Conservation (phyloP, 2,113 vertebrate species). For the Rhabdornis inornatus region DNA sequence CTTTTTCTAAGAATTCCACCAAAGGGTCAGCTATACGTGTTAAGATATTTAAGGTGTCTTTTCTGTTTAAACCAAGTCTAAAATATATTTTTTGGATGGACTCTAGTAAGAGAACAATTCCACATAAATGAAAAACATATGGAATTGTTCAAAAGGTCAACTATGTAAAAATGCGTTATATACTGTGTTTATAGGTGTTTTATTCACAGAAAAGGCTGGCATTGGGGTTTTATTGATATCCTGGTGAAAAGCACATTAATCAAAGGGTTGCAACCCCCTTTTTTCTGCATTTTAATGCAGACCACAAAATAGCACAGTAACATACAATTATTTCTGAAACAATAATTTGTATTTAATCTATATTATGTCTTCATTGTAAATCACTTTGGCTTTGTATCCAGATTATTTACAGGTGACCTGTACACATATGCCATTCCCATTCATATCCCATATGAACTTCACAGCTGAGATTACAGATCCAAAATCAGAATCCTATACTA, state of each 20-base stretch:
- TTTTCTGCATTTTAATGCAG: neutral
- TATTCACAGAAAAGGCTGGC: constrained; percentile 50
- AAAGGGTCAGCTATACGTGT: constrained; percentile 61
- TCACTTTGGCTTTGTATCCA: neutral
- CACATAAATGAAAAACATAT: constrained; percentile 71
- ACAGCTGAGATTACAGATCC: neutral
- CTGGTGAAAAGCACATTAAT: constrained; percentile 18
- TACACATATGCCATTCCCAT: neutral
- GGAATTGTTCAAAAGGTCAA: constrained; percentile 65
- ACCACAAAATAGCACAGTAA: neutral
- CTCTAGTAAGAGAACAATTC: constrained; percentile 62
- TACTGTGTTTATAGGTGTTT: constrained; percentile 64
- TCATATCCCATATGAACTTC: neutral
- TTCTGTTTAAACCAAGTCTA: constrained; percentile 67
- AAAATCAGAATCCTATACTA: neutral
- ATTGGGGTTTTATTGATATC: constrained; percentile 51
- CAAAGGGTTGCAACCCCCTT: neutral
- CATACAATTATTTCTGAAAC: neutral
- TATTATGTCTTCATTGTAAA: neutral
- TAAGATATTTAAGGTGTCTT: constrained; percentile 71
- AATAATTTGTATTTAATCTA: neutral
- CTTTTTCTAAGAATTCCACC: constrained; percentile 35
- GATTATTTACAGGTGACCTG: neutral
- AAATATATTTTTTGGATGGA: constrained; percentile 21
- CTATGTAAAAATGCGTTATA: constrained; percentile 65